Evolutionary conservation across 2,888 invertebrate genomes (phyloP), one percentile per base, ranked within the genome.

Genomic region (Slavum lentiscoides): DNA sequence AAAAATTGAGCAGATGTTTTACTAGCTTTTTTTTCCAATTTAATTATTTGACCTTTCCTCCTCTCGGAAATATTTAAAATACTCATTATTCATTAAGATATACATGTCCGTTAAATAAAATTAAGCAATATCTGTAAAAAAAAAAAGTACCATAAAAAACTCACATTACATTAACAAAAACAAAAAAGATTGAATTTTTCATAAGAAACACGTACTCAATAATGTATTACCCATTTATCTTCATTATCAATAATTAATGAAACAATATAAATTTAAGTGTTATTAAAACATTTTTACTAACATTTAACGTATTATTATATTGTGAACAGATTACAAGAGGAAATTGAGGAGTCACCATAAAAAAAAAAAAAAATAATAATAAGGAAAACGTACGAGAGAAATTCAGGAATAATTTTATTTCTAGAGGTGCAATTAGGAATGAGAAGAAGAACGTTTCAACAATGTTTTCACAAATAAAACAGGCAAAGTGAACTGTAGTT

Each of bases 341-440:
- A 43, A 67, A 74, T 66, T 67, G 13, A 66, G 49, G 21, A 75
- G 23, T 68, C 23, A 30, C 15, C 23, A 76, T 62, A 30, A 53
- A 70, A 72, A 11, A 64, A 62, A 19, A 6, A 68, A 68, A n/a
- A n/a, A n/a, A n/a, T n/a, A n/a, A n/a, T n/a, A n/a, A n/a, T n/a
- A n/a, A n/a, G n/a, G n/a, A n/a, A n/a, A 30, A 59, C 15, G 5
- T 59, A 49, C 11, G 49, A 39, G 30, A 68, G 37, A 43, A 64
- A 58, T 64, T 43, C 55, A 66, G 68, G 59, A 80, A 58, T 58
- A 43, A 19, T 72, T 43, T 62, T 72, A 72, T 66, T 64, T 72
- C 70, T 58, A 70, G 30, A 30, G 8, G 80, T 80, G 80, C 80
- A 80, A 30, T 19, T 61, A 72, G 80, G 80, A 80, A 80, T 80